Evolutionary conservation across 2,113 vertebrate species (phyloP).

Genomic region (Peromyscus leucopus): DNA sequence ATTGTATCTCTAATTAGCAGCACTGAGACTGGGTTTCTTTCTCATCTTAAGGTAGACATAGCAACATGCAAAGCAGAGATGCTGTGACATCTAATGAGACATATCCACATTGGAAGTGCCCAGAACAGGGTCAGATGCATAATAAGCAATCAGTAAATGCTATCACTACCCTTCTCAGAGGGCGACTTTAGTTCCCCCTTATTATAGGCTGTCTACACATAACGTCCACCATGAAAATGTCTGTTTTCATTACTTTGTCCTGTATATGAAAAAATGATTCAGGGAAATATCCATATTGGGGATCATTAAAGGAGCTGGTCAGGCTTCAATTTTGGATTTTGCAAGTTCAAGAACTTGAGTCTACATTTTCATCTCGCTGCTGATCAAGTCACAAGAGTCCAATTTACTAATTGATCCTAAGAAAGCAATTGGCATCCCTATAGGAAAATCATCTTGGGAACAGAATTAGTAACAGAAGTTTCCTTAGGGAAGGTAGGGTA

Average conservation of each 20-base stretch:
- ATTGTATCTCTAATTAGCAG: not conserved
- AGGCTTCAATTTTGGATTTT: conserved; percentile 53
- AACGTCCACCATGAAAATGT: not conserved
- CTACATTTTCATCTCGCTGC: conserved; percentile 2
- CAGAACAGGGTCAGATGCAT: not conserved
- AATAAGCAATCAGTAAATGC: conserved; percentile 23
- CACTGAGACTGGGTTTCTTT: not conserved
- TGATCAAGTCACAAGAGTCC: conserved; percentile 68
- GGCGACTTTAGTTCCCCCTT: not conserved
- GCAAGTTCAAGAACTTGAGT: conserved; percentile 58
- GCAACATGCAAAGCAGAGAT: not conserved
- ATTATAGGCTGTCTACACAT: not conserved
- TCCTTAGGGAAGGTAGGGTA: not conserved
- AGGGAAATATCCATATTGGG: not conserved
- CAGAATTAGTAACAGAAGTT: conserved; percentile 62
- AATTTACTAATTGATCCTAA: conserved; percentile 62
- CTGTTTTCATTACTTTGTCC: conserved; percentile 15
- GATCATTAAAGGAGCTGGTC: conserved; percentile 25
- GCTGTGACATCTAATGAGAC: not conserved
- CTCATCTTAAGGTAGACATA: not conserved
- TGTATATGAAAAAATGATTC: conserved; percentile 14
- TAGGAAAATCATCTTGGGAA: conserved; percentile 64
- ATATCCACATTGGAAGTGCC: not conserved
- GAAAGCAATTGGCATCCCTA: conserved; percentile 64
- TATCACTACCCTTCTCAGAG: conserved; percentile 8